Evolutionary conservation across 1,140 invertebrate species (phyloP), one percentile per base, ranked within the genome.

Genomic region (Papilio polytes): DNA sequence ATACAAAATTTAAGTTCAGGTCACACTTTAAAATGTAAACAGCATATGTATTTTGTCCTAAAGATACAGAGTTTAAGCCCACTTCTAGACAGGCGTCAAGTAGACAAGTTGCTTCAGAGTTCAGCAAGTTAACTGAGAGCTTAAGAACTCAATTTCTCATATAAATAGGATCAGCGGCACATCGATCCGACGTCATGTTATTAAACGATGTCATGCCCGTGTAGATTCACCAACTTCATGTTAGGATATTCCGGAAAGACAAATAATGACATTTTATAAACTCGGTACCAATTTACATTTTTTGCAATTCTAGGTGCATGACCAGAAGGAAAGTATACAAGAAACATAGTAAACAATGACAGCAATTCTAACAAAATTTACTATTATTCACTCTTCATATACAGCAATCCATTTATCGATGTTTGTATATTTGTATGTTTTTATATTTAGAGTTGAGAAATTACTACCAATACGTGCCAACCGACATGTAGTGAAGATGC

Each of bases 81-180:
- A 56, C 18, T 20, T 56, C n/a, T 9, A 56, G 53, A 56, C 53
- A 56, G n/a, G 53, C 53, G 53, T 56, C 53, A 18, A 8, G 15
- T 53, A 53, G 51, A 56, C 59, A 63, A 63, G 59, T 63, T 63
- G 26, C 13, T 70, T 31, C 6, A 70, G 53, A 31, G 56, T 44
- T 44, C n/a, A 78, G 51, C 48, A 31, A 56, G 74, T 78, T 78
- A 66, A 78, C 26, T 78, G 22, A 66, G 56, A 26, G 77, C 56
- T 66, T 66, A 78, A 46, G 77, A 78, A 78, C 77, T 66, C 77
- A 78, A 63, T 78, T 78, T 78, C 66, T 59, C 59, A 41, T 66
- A 66, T 70, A 66, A 78, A 78, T 41, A 78, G 41, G 74, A 51
- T 76, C 46, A 51, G 44, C 20, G 41, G 18, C 44, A 4, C 73